These are phyloP conservation scores for Amazonetta brasiliensis DNA, from an alignment of 2,797 vertebrate genomes.

Conservation along the genomic window DNA sequence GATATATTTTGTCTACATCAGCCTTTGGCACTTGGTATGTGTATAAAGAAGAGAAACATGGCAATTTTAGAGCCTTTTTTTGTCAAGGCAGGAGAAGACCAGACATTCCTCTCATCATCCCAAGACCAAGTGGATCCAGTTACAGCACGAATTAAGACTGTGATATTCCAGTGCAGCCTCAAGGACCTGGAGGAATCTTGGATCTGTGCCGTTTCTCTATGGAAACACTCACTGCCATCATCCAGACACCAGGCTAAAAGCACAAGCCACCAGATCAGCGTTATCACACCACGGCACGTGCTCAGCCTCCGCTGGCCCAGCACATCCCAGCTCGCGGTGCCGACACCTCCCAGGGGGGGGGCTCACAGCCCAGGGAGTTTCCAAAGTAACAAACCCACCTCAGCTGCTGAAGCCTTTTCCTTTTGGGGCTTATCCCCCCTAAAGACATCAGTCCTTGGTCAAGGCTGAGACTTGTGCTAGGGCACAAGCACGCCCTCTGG, in stretches of 20 bases:
- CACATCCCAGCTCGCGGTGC: accelerated
- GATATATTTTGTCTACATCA: background rate
- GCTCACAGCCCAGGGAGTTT: background rate
- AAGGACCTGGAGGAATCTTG: background rate
- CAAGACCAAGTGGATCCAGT: accelerated
- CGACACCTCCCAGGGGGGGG: background rate
- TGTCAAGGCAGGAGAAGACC: background rate
- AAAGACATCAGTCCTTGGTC: background rate
- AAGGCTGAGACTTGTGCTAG: background rate
- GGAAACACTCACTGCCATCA: background rate
- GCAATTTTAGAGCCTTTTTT: background rate
- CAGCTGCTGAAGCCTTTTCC: background rate
- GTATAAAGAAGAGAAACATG: background rate
- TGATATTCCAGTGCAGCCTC: background rate
- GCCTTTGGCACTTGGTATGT: background rate
- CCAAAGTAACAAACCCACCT: background rate
- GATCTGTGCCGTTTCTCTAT: background rate
- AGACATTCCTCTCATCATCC: background rate
- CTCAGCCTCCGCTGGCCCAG: background rate
- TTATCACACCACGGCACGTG: accelerated
- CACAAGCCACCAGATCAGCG: background rate
- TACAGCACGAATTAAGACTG: background rate
- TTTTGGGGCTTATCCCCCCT: accelerated
- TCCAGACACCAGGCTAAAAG: background rate
- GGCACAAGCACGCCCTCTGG: background rate